Percentiles rank a stretch among this genome's conserved stretches.
Evolutionary conservation across 1,140 invertebrate genomes (phyloP).

Genomic region (Papilio polytes): DNA sequence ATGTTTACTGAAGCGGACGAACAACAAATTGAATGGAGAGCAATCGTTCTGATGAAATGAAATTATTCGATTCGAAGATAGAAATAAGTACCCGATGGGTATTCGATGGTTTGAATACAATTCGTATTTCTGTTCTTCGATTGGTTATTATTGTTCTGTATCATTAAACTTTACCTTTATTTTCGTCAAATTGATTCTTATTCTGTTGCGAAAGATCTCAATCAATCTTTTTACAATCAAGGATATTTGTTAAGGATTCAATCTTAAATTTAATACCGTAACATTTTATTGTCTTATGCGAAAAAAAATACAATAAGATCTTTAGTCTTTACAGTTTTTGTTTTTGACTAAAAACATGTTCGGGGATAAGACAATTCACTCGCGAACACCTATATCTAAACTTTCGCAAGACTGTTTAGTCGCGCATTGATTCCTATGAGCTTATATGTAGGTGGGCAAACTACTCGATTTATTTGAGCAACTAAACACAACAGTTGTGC

Average conservation of each 20-base stretch:
- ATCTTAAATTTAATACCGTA: neutral
- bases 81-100: constrained; percentile 43
- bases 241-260: neutral
- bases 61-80: constrained; percentile 52
- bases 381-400: too few relatives aligned
- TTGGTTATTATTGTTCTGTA: constrained; percentile 39
- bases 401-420: too few relatives aligned
- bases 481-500: too few relatives aligned
- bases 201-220: neutral
- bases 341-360: too few relatives aligned
- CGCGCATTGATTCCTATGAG: too few relatives aligned
- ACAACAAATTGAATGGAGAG: constrained; percentile 57
- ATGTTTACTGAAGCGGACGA: constrained; percentile 56
- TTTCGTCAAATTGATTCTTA: constrained; percentile 14
- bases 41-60: constrained; percentile 60
- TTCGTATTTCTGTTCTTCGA: constrained; percentile 40
- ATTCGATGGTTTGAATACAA: constrained; percentile 45
- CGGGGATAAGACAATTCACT: too few relatives aligned
- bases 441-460: too few relatives aligned
- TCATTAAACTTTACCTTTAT: constrained; percentile 39
- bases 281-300: neutral
- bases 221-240: constrained; percentile 14
- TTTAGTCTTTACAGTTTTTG: too few relatives aligned
- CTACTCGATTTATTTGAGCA: too few relatives aligned
- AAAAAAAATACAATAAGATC: too few relatives aligned